These are phyloP conservation scores for Augochlora pura DNA, from an alignment of 1,140 invertebrate species.

Conservation along the genomic window DNA sequence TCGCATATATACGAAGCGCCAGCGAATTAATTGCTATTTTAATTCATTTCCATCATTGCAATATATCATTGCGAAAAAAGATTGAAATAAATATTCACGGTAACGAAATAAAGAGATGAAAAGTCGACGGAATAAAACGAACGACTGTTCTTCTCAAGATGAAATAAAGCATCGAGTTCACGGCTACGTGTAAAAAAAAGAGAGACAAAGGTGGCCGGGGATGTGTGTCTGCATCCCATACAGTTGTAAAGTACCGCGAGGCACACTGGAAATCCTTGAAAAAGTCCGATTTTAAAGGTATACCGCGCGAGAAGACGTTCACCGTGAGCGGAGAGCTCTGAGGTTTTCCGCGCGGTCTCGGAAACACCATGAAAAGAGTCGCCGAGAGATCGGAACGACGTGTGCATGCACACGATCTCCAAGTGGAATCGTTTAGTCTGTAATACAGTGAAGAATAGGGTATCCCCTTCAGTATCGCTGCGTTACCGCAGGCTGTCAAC, in stretches of 20 bases:
- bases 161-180: too few relatives aligned
- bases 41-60: too few relatives aligned
- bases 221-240: not conserved
- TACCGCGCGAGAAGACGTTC: not conserved
- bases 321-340: not conserved
- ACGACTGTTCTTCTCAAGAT: too few relatives aligned
- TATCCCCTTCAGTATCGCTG: not conserved
- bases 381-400: too few relatives aligned
- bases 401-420: not conserved
- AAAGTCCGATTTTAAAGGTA: constrained; percentile 6
- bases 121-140: too few relatives aligned
- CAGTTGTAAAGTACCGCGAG: not conserved
- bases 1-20: too few relatives aligned
- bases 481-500: not conserved
- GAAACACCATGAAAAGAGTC: not conserved
- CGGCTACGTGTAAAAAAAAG: not conserved
- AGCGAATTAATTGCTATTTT: too few relatives aligned
- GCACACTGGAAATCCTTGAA: constrained; percentile 2
- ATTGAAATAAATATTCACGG: too few relatives aligned
- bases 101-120: too few relatives aligned
- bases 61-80: too few relatives aligned
- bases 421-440: not conserved
- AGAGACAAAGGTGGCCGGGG: not conserved
- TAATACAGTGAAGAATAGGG: not conserved
- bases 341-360: constrained; percentile 2